Base-by-base conservation (phyloP, 2,888 invertebrate genomes). In the Archips crataeganus region DNA sequence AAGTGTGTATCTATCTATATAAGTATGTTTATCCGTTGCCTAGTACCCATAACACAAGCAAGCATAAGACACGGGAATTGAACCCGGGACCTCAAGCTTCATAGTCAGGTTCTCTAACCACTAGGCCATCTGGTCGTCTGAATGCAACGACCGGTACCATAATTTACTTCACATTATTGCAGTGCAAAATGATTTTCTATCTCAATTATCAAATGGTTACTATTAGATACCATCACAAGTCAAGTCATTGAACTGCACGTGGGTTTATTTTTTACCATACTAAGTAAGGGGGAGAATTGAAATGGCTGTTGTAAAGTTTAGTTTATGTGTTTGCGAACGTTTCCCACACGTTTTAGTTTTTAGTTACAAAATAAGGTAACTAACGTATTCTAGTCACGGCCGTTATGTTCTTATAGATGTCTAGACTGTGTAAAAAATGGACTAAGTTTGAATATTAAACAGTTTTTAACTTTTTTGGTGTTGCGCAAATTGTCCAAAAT, bases 161-260 rank as follows among this genome's bases (percentile, higher is more conserved):
- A 23, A 23, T 23, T 23, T 1, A 1, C 23, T 23, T 39, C 39
- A 39, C 6, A 39, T 39, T 39, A 39, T 39, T 39, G 6, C 5
- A 39, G 45, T 8, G 23, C 8, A 42, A n/a, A 36, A 51, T 32
- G 32, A 51, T 65, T 0, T 71, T 51, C 60, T n/a, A 49, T 60
- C 39, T 49, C 36, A 39, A 54, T 36, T 61, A 61, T n/a, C 2
- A 23, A 60, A 36, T 60, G 13, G 42, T 15, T 49, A 57, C 45
- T 64, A 71, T 65, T n/a, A 32, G 4, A n/a, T n/a, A 23, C 23
- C 64, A 49, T 64, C 49, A 23, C 49, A 9, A 15, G 23, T 9
- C 1, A 8, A 60, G 61, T 61, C 66, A 65, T 51, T 66, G 60
- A 66, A 66, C 66, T 71, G 59, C 34, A 45, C 42, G 15, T 61